Percentiles rank a stretch among this genome's conserved stretches.
Evolutionary conservation across 2,888 invertebrate species (phyloP).

Genomic region (Timema cristinae): DNA sequence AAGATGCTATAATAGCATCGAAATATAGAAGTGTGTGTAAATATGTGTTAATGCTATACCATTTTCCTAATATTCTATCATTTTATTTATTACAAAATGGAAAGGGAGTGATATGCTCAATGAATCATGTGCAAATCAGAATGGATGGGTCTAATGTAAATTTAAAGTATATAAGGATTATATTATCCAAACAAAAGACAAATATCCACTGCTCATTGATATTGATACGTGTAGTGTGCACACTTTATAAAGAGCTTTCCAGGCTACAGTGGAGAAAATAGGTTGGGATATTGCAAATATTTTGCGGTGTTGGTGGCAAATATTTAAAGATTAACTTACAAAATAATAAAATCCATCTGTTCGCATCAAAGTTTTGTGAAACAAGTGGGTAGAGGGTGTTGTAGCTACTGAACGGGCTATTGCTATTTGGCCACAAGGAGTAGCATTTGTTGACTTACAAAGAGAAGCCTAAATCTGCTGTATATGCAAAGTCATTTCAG

Average conservation of each 20-base stretch:
- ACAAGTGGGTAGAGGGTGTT: conserved; percentile 10
- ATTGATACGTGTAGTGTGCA: not conserved
- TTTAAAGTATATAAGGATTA: conserved; percentile 12
- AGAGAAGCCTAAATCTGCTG: not conserved
- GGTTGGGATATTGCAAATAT: conserved; percentile 12
- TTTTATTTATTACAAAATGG: too few species aligned
- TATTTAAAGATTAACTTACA: conserved; percentile 5
- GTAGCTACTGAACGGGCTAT: conserved; percentile 1
- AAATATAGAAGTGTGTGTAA: too few species aligned
- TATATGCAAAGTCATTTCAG: conserved; percentile 7
- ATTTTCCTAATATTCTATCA: too few species aligned
- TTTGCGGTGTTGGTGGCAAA: conserved; percentile 9
- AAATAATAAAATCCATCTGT: conserved; percentile 3
- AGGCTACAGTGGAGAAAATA: not conserved
- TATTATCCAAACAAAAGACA: not conserved
- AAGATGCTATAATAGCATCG: too few species aligned
- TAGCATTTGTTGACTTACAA: not conserved
- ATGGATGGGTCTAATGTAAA: conserved; percentile 11
- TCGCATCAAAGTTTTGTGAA: not conserved
- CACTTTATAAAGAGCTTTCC: conserved; percentile 5
- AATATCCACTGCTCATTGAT: conserved; percentile 8
- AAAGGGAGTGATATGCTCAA: not conserved
- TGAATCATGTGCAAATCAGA: not conserved
- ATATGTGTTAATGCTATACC: too few species aligned
- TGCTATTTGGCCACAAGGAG: conserved; percentile 9